phyloP scores from a whole-genome alignment of 2,113 vertebrate species.

The Labeo rohita region DNA sequence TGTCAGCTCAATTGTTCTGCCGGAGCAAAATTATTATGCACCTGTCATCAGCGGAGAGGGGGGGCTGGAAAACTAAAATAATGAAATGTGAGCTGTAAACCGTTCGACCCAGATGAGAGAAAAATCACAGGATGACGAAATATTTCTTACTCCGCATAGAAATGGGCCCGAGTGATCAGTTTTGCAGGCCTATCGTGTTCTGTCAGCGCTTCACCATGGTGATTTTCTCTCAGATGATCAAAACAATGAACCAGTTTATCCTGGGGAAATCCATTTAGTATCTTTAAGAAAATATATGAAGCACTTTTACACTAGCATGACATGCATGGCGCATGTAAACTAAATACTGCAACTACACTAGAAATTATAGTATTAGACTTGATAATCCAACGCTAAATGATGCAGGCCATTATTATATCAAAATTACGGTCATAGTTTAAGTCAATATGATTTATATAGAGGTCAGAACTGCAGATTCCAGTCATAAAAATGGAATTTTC shows the following conservation, averaged over 20 bases:
- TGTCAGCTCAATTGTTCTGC: constrained; percentile 77
- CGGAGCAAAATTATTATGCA: constrained; percentile 75
- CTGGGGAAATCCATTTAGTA: not conserved
- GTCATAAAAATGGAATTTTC: too few species aligned
- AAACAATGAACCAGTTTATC: constrained; percentile 15
- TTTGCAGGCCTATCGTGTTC: not conserved
- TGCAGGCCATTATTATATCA: not conserved
- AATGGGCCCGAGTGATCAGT: not conserved
- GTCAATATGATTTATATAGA: not conserved
- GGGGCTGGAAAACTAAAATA: constrained; percentile 70
- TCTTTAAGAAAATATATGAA: constrained; percentile 15
- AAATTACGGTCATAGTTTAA: not conserved
- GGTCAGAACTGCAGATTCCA: too few species aligned
- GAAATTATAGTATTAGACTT: not conserved
- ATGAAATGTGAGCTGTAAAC: constrained; percentile 41
- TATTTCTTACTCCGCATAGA: constrained; percentile 26
- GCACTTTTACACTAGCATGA: not conserved
- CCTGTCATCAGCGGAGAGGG: constrained; percentile 71
- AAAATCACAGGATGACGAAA: constrained; percentile 38
- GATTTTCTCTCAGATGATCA: not conserved
- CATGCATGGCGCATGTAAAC: not conserved
- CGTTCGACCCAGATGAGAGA: constrained; percentile 23
- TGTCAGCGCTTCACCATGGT: not conserved
- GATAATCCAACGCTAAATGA: not conserved
- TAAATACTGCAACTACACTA: not conserved